Conservation (phyloP, 1,140 invertebrate species). For the Coboldia fuscipes region DNA sequence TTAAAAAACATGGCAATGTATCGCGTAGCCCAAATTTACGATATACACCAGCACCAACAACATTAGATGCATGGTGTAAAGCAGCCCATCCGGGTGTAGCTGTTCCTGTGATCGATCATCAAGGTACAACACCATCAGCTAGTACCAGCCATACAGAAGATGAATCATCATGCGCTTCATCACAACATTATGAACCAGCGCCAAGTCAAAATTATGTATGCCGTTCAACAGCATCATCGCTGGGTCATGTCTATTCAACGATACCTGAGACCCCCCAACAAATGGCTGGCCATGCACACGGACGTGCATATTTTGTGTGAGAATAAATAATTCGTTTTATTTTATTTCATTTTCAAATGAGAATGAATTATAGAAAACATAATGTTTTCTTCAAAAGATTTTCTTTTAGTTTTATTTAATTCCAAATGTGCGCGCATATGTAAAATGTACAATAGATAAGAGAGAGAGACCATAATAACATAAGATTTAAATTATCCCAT, state of each 20-base stretch:
- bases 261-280: conserved; percentile 4
- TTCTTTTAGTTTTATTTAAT: no score
- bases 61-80: conserved; percentile 2
- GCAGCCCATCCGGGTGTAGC: conserved; percentile 1
- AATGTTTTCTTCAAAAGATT: no score
- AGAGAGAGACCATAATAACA: no score
- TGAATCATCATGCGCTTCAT: conserved; percentile 1
- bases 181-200: conserved; percentile 1
- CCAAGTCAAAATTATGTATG: conserved; percentile 1
- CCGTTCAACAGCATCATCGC: conserved; percentile 1
- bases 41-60: conserved; percentile 3
- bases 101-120: neutral
- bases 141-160: conserved; percentile 1
- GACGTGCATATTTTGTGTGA: conserved; percentile 1
- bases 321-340: no score
- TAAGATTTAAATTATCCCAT: no score
- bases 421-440: no score
- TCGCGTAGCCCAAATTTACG: conserved; percentile 2
- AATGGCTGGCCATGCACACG: neutral
- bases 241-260: conserved; percentile 3
- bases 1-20: conserved; percentile 1
- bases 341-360: no score
- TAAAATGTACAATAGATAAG: no score
- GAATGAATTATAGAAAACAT: no score
- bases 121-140: neutral